These are phyloP conservation scores for Cyphomyrus discorhynchus DNA, from an alignment of 2,113 vertebrate genomes.

Conservation along the genomic window DNA sequence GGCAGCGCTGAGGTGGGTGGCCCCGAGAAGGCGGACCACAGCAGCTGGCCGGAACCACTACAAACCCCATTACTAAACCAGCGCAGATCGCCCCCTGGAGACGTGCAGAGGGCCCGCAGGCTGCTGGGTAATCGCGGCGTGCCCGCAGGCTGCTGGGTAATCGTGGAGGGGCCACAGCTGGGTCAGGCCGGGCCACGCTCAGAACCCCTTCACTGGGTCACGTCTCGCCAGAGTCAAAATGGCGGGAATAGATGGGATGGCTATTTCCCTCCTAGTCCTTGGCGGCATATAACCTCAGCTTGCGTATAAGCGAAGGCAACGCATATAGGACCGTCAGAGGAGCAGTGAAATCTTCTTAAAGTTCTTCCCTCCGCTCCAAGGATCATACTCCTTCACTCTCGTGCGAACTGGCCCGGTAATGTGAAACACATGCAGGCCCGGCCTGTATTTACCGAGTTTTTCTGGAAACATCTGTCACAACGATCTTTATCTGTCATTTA, in stretches of 20 bases:
- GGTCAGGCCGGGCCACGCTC: not conserved
- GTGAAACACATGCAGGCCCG: not conserved
- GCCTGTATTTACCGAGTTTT: not conserved
- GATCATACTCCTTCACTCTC: not conserved
- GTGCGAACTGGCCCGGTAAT: not conserved
- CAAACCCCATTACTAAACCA: constrained; percentile 77
- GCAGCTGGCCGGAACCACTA: constrained; percentile 70
- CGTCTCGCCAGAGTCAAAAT: not conserved
- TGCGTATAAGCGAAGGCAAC: not conserved
- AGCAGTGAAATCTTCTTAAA: not conserved
- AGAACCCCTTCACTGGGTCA: not conserved
- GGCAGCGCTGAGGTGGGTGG: constrained; percentile 58
- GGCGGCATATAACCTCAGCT: not conserved
- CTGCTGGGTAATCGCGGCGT: constrained; percentile 26
- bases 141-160: constrained; percentile 39
- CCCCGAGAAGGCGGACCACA: constrained; percentile 55
- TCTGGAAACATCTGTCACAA: constrained; percentile 11
- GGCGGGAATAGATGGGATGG: not conserved
- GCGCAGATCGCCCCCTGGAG: constrained; percentile 83
- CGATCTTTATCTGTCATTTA: not conserved
- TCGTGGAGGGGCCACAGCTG: not conserved
- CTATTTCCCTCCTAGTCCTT: not conserved
- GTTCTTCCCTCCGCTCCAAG: not conserved
- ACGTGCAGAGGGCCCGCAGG: constrained; percentile 54
- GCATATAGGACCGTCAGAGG: not conserved